Base-by-base conservation (phyloP, 2,797 vertebrate species). In the Champsocephalus esox region DNA sequence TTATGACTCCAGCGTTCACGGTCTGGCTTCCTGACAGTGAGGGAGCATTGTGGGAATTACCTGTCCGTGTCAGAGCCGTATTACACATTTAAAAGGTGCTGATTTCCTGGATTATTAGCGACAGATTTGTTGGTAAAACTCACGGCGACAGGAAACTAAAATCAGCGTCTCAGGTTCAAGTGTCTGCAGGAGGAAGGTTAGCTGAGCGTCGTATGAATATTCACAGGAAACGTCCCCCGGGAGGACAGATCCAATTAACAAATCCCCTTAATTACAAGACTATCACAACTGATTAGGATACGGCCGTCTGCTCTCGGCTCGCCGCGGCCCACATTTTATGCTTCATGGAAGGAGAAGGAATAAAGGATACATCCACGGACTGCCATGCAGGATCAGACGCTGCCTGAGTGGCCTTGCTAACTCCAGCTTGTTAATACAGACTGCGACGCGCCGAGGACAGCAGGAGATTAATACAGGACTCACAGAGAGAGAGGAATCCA, bases 231-330 rank as follows among this genome's bases (percentile, higher is more conserved):
- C 62, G 34, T 90, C 91, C 79, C 85, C 10, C 24, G 86, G 88
- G 92, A 89, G 45, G 60, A 79, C 73, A 89, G 89, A 92, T 87
- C 91, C 89, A 94, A 94, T 94, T 94, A 94, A 92, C 89, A 92
- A 91, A 93, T 93, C 89, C 85, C 82, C 92, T 94, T 94, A 93
- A 93, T 94, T 94, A 93, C 74, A 75, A 91, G 84, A 93, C 92
- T 88, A 92, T 93, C 91, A 90, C 91, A 93, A 87, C 88, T 89
- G 89, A 93, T 94, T 93, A 93, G 88, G 79, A 87, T 73, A 88
- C 76, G 92, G 88, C 81, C 81, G 80, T 88, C 87, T 89, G 91
- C 88, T 92, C 71, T 52, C 78, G 79, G 88, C 92, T 91, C 85
- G 69, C 84, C 41, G 84, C 60, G 66, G 89, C 86, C 87, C 85